Conservation (phyloP, 1,140 invertebrate genomes). For the Drosophila oshimai region DNA sequence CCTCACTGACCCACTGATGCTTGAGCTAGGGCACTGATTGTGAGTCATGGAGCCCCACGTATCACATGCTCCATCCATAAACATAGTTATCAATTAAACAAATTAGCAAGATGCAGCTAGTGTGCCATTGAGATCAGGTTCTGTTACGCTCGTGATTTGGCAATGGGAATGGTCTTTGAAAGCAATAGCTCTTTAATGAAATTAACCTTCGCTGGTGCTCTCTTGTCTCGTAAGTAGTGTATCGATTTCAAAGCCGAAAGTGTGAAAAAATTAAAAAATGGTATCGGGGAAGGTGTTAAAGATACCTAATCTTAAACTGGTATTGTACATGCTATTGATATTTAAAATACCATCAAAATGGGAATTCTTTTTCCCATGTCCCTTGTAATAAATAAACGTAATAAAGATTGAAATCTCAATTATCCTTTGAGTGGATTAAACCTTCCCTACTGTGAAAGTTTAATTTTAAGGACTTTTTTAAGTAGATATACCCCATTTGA, state of each 20-base stretch:
- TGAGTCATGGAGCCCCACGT: conserved; percentile 45
- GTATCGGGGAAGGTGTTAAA: too few relatives aligned
- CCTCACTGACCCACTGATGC: conserved; percentile 33
- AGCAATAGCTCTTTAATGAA: conserved; percentile 38
- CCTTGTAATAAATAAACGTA: too few relatives aligned
- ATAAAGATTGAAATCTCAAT: too few relatives aligned
- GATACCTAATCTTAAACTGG: not conserved
- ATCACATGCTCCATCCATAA: conserved; percentile 51
- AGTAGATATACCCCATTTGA: not conserved
- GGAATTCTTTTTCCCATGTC: too few relatives aligned
- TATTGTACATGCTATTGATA: too few relatives aligned
- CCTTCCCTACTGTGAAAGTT: too few relatives aligned
- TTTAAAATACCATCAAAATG: too few relatives aligned
- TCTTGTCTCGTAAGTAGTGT: conserved; percentile 24
- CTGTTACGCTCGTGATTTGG: conserved; percentile 34
- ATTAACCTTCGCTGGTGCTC: conserved; percentile 54
- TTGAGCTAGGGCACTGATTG: conserved; percentile 7
- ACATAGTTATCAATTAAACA: conserved; percentile 48
- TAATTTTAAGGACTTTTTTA: not conserved
- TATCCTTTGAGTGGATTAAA: too few relatives aligned
- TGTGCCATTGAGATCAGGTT: conserved; percentile 27
- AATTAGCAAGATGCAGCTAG: conserved; percentile 61
- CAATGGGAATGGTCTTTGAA: conserved; percentile 35
- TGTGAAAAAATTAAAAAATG: conserved; percentile 13
- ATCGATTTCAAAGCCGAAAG: conserved; percentile 28